Evolutionary conservation across 2,797 vertebrate genomes (phyloP), one percentile per base, ranked within the genome.

Genomic region (Oreonectes daqikongensis): DNA sequence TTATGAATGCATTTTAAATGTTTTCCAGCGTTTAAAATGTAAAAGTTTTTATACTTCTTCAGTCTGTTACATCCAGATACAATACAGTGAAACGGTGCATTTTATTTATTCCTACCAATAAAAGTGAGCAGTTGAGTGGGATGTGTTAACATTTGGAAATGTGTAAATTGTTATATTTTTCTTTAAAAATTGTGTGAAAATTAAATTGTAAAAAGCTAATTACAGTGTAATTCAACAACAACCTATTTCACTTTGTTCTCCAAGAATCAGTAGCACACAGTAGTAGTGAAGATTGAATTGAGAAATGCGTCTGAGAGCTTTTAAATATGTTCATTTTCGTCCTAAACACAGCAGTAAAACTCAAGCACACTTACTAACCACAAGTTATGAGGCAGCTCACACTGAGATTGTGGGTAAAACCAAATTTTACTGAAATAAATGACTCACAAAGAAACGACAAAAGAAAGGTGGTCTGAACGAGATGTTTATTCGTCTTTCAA

Each of bases 231-330:
- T n/a, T n/a, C n/a, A n/a, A n/a, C n/a, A n/a, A n/a, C n/a, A n/a
- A n/a, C n/a, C n/a, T n/a, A n/a, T n/a, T n/a, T n/a, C n/a, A n/a
- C n/a, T n/a, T n/a, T n/a, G n/a, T n/a, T n/a, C n/a, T n/a, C n/a
- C n/a, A n/a, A n/a, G n/a, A n/a, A n/a, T n/a, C 50, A 53, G 50
- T 9, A 22, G n/a, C 50, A 22, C 22, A 55, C 3, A 4, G 12
- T 24, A 4, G 12, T 52, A 4, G 35, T 18, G 22, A 5, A 10
- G 4, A n/a, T n/a, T n/a, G n/a, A n/a, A n/a, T n/a, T n/a, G n/a
- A n/a, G n/a, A n/a, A n/a, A n/a, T n/a, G n/a, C n/a, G n/a, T 53
- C 32, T 42, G 46, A 40, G 24, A 64, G 44, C 59, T 24, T 55
- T 55, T 26, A 14, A 32, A 61, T n/a, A 5, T 59, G 17, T 59